Evolutionary conservation across 2,888 invertebrate genomes (phyloP).

Genomic region (Conchocele bisecta): DNA sequence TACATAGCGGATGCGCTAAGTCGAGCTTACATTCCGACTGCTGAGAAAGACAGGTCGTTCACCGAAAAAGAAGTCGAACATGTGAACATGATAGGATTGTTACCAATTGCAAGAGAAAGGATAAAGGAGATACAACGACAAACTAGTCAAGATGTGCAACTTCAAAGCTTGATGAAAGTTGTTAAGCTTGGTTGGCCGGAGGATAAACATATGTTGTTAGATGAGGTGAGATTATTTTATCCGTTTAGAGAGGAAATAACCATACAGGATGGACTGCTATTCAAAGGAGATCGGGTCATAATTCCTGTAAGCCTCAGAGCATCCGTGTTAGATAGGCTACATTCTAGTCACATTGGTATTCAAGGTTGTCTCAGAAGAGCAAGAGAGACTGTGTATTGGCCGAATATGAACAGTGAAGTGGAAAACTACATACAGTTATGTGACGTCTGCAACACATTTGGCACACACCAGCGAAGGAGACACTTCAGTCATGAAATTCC

Average conservation of each 20-base stretch:
- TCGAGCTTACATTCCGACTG: conserved; percentile 31
- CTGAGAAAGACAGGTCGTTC: not conserved
- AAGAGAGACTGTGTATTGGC: conserved; percentile 29
- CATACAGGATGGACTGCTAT: conserved; percentile 43
- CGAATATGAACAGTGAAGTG: not conserved
- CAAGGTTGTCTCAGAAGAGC: conserved; percentile 30
- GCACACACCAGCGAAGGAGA: not conserved
- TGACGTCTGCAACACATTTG: not conserved
- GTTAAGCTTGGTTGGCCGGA: conserved; percentile 49
- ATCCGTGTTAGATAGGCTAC: conserved; percentile 31
- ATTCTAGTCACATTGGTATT: conserved; percentile 29
- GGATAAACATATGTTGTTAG: conserved; percentile 9
- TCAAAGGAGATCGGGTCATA: conserved; percentile 25
- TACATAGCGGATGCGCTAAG: too few relatives aligned
- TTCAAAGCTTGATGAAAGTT: conserved; percentile 20
- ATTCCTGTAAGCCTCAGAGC: conserved; percentile 20
- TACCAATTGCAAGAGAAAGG: too few relatives aligned
- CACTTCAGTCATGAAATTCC: not conserved
- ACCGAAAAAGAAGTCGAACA: too few relatives aligned
- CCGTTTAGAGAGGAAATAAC: conserved; percentile 48
- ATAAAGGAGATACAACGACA: too few relatives aligned
- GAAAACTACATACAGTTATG: not conserved
- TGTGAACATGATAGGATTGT: too few relatives aligned
- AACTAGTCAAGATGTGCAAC: conserved; percentile 33
- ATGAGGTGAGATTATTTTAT: conserved; percentile 40